Base-by-base conservation (phyloP, 2,113 vertebrate genomes). In the Rattus norvegicus region DNA sequence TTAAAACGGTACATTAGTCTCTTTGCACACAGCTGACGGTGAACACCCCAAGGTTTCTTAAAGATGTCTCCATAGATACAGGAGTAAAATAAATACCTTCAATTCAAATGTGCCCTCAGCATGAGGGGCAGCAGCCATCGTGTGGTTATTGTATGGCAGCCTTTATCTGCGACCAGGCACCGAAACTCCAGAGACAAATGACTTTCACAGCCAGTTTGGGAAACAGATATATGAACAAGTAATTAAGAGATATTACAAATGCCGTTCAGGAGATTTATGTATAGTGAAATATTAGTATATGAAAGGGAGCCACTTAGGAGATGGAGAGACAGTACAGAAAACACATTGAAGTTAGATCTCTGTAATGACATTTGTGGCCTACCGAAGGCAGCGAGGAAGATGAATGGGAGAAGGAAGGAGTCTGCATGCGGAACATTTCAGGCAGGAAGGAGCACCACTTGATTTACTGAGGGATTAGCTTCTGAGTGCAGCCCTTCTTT, bases 201-300 rank as follows among this genome's bases (percentile, higher is more conserved):
- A 5, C 72, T 24, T 75, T n/a, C 80, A 56, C 20, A 73, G n/a
- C 76, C 65, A 73, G 9, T 65, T 26, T 91, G 33, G 49, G 63
- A 89, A 93, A 65, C 22, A 95, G 90, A 94, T 89, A 33, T 1
- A 61, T 20, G 47, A 72, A 87, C 30, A 92, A 89, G 92, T 90
- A 97, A 88, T 88, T 92, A 96, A 89, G n/a, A 92, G 76, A 67
- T 30, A 22, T 89, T 73, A 73, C 36, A 94, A 73, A 47, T 30
- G 47, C 67, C 52, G n/a, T 77, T 73, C 30, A 69, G 39, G 80
- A 95, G 93, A 92, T 88, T 76, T 92, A 86, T 59, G 17, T 69
- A 33, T 92, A 70, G 36, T 81, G 5, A 13, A 67, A 72, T 92
- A 91, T 92, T 93, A 96, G 72, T 72, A 92, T 52, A 69, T 26